Conservation (phyloP, 2,888 invertebrate species). For the Synergus gifuensis region DNA sequence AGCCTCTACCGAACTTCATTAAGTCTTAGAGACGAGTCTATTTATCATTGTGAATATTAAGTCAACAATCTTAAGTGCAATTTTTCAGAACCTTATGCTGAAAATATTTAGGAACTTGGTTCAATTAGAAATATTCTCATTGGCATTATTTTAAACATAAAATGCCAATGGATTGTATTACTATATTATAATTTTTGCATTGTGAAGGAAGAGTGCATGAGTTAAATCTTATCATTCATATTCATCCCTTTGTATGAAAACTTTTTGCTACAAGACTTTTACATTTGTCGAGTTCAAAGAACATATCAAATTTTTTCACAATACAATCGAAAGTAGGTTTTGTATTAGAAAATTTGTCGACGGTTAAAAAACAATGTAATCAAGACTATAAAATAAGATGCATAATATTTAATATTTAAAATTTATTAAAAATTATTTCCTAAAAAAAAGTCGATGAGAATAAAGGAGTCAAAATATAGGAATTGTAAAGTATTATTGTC, state of each 20-base stretch:
- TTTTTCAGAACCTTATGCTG: conserved; percentile 59
- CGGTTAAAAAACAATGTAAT: background rate
- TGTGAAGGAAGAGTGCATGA: conserved; percentile 41
- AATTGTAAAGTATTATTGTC: conserved; percentile 34
- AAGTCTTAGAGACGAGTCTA: conserved; percentile 23
- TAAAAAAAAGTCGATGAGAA: conserved; percentile 28
- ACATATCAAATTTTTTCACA: conserved; percentile 22
- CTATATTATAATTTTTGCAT: conserved; percentile 22
- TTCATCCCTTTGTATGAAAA: background rate
- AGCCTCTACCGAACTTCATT: background rate
- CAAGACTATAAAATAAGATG: conserved; percentile 33
- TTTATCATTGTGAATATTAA: conserved; percentile 57
- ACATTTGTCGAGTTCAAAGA: conserved; percentile 24
- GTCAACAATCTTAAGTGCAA: conserved; percentile 64
- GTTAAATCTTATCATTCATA: conserved; percentile 8
- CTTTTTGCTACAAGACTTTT: conserved; percentile 4
- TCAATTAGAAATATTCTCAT: conserved; percentile 14
- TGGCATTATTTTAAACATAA: conserved; percentile 2
- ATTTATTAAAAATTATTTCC: conserved; percentile 45
- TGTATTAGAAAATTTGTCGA: background rate
- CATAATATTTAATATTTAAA: conserved; percentile 31
- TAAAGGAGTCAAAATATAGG: background rate
- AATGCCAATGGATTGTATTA: conserved; percentile 33
- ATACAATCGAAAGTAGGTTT: background rate
- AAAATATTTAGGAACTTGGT: conserved; percentile 55